Conservation (phyloP, 1,140 invertebrate species). For the Drosophila nigromelanica region DNA sequence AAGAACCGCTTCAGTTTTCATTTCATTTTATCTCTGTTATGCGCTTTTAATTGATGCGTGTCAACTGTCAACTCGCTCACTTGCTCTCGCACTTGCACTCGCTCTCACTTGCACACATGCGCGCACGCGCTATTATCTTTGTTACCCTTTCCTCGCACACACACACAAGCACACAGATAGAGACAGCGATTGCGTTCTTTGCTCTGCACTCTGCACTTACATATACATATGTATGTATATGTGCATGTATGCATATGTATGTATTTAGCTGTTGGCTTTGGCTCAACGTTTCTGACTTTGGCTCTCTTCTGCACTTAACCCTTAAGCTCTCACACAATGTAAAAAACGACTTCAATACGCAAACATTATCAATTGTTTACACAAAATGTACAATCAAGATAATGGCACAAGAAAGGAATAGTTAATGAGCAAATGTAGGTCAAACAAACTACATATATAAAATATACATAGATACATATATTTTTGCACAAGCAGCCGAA, state of each 20-base stretch:
- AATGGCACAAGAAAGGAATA: constrained; percentile 9
- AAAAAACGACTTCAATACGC: neutral
- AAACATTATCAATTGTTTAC: constrained; percentile 24
- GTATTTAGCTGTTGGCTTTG: constrained; percentile 3
- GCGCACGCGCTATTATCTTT: constrained; percentile 10
- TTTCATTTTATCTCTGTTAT: constrained; percentile 41
- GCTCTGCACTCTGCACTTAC: constrained; percentile 10
- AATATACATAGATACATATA: no score
- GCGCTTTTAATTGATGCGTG: constrained; percentile 50
- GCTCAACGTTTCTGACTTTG: neutral
- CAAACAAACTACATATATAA: neutral
- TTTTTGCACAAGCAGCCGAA: no score
- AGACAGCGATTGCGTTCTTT: constrained; percentile 27
- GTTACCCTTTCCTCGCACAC: constrained; percentile 13
- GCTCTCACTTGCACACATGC: constrained; percentile 14
- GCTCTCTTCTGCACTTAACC: constrained; percentile 44
- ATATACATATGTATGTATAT: neutral
- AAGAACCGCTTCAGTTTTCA: constrained; percentile 32
- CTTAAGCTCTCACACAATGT: constrained; percentile 8
- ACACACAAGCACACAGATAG: constrained; percentile 12
- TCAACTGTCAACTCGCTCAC: constrained; percentile 39
- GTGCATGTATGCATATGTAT: neutral
- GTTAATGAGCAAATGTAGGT: neutral
- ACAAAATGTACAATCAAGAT: constrained; percentile 30
- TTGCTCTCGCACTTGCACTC: constrained; percentile 1